A percentile compares a stretch with the other conserved stretches of the same genome.
Evolutionary conservation across 2,888 invertebrate species (phyloP).

Genomic region (Selenia dentaria): DNA sequence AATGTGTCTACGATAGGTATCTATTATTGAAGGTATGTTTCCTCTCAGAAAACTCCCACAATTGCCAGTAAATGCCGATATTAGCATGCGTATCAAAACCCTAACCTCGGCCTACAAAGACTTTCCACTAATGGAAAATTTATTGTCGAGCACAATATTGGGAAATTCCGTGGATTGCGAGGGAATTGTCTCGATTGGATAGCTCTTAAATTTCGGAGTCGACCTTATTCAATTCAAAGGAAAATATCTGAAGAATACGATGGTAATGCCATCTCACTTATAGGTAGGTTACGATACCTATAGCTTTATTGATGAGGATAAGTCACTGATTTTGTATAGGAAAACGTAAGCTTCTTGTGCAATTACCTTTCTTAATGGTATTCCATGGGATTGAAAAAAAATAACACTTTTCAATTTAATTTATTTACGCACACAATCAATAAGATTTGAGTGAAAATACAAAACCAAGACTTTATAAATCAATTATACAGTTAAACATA

Average conservation of each 20-base stretch:
- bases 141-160: constrained; percentile 51
- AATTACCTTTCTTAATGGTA: neutral
- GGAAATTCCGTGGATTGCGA: constrained; percentile 44
- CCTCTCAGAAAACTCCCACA: no score
- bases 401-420: no score
- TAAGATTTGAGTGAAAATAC: no score
- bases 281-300: constrained; percentile 1
- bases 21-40: no score
- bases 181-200: constrained; percentile 42
- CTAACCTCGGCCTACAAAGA: constrained; percentile 22
- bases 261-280: neutral
- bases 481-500: no score
- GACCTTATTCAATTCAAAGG: constrained; percentile 33
- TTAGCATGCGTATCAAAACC: constrained; percentile 6
- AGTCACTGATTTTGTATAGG: constrained; percentile 7
- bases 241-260: constrained; percentile 11
- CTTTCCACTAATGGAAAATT: constrained; percentile 51
- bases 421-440: no score
- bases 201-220: constrained; percentile 35
- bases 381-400: no score
- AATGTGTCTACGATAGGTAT: no score
- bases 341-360: constrained; percentile 10
- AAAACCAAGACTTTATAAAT: no score
- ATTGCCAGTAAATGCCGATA: neutral
- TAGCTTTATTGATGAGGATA: constrained; percentile 10